Evolutionary conservation across 2,888 invertebrate species (phyloP).

Genomic region (Pristionchus maxplancki): DNA sequence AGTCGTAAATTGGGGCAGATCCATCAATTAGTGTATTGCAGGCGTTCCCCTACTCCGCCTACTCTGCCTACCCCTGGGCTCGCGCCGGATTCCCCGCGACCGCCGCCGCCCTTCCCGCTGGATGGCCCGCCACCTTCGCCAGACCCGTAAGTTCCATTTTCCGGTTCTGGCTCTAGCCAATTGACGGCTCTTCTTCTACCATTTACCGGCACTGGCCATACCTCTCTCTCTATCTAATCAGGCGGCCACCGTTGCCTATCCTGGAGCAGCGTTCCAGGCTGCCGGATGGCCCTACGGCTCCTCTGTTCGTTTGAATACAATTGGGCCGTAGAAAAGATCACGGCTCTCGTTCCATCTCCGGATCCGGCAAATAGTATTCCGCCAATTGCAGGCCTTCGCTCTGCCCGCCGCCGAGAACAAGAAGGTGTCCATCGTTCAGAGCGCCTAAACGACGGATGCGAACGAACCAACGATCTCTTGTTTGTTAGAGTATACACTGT

Average conservation of each 20-base stretch:
- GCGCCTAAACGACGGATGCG: slow-evolving; percentile 28
- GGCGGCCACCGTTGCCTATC: not conserved
- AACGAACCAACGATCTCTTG: slow-evolving; percentile 14
- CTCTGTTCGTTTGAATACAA: slow-evolving; percentile 29
- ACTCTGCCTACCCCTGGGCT: slow-evolving; percentile 24
- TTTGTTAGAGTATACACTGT: not conserved
- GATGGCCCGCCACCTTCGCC: slow-evolving; percentile 49
- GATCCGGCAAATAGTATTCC: not conserved
- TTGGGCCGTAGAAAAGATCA: slow-evolving; percentile 29
- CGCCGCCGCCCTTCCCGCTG: slow-evolving; percentile 15
- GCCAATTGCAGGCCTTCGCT: slow-evolving; percentile 20
- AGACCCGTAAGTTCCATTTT: slow-evolving; percentile 8
- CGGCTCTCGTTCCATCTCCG: not conserved
- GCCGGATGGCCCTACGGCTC: slow-evolving; percentile 30
- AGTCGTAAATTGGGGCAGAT: not conserved
- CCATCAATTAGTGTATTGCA: not conserved
- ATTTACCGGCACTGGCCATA: slow-evolving; percentile 1
- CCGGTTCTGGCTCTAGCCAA: not conserved
- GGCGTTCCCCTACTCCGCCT: slow-evolving; percentile 38
- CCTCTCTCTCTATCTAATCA: not conserved
- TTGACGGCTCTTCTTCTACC: not conserved
- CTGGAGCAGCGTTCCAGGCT: not conserved
- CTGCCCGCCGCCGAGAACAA: slow-evolving; percentile 48
- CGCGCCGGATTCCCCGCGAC: slow-evolving; percentile 13
- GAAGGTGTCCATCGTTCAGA: slow-evolving; percentile 50